Percentiles rank a stretch among this genome's conserved stretches.
Evolutionary conservation across 1,140 invertebrate genomes (phyloP).

Genomic region (Listronotus oregonensis): DNA sequence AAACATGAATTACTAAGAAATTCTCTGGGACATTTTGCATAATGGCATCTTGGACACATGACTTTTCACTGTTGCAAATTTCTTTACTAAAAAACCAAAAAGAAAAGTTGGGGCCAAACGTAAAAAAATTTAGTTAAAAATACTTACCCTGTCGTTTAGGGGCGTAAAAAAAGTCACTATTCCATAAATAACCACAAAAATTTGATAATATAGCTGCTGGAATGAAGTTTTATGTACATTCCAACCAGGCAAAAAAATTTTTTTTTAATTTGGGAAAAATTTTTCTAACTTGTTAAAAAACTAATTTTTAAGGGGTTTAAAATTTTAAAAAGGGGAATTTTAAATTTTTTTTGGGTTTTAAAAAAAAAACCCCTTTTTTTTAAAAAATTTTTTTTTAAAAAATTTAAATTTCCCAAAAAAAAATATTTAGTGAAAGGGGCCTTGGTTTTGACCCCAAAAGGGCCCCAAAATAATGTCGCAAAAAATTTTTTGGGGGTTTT

Average conservation of each 20-base stretch:
- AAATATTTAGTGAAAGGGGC: too few relatives aligned
- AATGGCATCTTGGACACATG: slow-evolving; percentile 43
- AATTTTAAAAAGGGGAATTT: slow-evolving; percentile 38
- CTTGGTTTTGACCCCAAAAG: too few relatives aligned
- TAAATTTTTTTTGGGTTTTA: background rate
- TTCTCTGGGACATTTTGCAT: slow-evolving; percentile 25
- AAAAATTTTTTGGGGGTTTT: too few relatives aligned
- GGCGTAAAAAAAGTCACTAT: slow-evolving; percentile 17
- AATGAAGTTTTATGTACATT: slow-evolving; percentile 60
- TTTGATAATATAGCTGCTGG: slow-evolving; percentile 61
- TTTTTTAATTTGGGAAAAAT: slow-evolving; percentile 55
- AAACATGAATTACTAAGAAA: slow-evolving; percentile 52
- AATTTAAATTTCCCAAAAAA: too few relatives aligned
- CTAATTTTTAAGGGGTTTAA: slow-evolving; percentile 48
- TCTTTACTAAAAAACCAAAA: slow-evolving; percentile 22
- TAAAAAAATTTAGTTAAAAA: background rate
- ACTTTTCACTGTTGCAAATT: slow-evolving; percentile 36
- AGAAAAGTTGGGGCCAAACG: too few relatives aligned
- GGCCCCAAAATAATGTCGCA: too few relatives aligned
- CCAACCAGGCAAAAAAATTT: slow-evolving; percentile 61
- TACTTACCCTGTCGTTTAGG: slow-evolving; percentile 29
- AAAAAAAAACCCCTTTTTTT: too few relatives aligned
- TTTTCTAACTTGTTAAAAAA: slow-evolving; percentile 50
- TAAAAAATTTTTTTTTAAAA: too few relatives aligned
- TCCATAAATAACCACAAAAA: slow-evolving; percentile 42